Evolutionary conservation across 2,797 vertebrate genomes (phyloP).

Genomic region (Siniperca undulata): DNA sequence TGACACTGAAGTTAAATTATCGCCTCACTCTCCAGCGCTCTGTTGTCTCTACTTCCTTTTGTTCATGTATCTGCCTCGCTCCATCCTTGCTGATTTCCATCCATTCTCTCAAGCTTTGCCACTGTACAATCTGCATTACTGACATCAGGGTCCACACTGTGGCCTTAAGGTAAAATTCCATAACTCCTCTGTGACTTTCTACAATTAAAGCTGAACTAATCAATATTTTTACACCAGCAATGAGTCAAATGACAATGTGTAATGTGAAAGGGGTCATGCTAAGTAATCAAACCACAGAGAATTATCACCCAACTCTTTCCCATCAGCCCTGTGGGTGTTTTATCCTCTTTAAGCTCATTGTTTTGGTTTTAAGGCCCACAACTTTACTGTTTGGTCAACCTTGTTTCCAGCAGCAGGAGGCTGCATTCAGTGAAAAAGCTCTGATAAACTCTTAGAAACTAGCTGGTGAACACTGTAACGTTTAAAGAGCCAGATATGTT

Average conservation of each 20-base stretch:
- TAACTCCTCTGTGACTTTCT: background rate
- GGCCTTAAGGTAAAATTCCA: background rate
- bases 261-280: background rate
- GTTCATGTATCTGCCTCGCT: background rate
- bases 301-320: too few species aligned
- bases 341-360: too few species aligned
- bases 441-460: background rate
- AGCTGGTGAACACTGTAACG: too few species aligned
- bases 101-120: background rate
- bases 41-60: background rate
- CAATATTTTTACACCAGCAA: background rate
- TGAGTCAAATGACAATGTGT: background rate
- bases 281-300: background rate
- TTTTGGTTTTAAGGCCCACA: background rate
- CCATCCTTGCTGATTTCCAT: background rate
- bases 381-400: background rate
- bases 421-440: background rate
- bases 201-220: background rate
- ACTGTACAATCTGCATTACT: background rate
- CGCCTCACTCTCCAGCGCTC: background rate
- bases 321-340: too few species aligned
- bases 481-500: background rate
- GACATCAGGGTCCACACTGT: background rate
- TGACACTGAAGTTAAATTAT: conserved; percentile 39
- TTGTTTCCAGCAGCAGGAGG: background rate